Evolutionary conservation across 2,113 vertebrate species (phyloP).

Genomic region (Zosterops hypoxanthus): DNA sequence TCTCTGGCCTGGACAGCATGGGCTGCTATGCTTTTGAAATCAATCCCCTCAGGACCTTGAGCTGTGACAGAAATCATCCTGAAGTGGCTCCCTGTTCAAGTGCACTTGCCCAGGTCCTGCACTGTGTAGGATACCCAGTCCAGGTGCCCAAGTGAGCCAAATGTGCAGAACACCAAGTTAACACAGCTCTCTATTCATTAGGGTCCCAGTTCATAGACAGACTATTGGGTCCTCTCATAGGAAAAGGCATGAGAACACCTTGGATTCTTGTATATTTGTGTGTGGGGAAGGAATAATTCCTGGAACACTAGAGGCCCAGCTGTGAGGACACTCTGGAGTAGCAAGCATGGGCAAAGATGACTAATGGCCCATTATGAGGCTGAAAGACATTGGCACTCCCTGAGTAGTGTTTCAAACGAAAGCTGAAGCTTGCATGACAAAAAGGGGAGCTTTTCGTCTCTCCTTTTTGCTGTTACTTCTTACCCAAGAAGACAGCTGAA

Average conservation of each 20-base stretch:
- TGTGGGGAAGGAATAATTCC: not conserved
- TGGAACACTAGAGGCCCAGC: not conserved
- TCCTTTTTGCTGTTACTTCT: not conserved
- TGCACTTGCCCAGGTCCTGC: not conserved
- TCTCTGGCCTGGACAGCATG: not conserved
- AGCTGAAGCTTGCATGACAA: not conserved
- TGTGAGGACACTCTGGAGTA: not conserved
- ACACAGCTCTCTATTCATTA: not conserved
- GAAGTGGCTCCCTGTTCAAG: not conserved
- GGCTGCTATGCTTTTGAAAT: not conserved
- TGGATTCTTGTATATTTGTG: not conserved
- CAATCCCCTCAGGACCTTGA: not conserved
- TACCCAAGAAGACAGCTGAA: not conserved
- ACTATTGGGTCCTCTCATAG: not conserved
- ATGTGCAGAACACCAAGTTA: not conserved
- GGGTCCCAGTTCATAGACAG: too few relatives aligned
- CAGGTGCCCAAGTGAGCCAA: not conserved
- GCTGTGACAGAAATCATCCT: not conserved
- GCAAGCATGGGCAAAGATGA: not conserved
- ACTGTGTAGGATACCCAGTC: not conserved
- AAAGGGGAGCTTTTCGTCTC: not conserved
- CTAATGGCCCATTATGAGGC: not conserved
- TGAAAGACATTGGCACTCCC: not conserved
- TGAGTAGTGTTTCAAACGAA: not conserved
- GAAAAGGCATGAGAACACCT: not conserved